These are phyloP conservation scores for Elmis aenea DNA, from an alignment of 2,888 invertebrate genomes.

Conservation along the genomic window DNA sequence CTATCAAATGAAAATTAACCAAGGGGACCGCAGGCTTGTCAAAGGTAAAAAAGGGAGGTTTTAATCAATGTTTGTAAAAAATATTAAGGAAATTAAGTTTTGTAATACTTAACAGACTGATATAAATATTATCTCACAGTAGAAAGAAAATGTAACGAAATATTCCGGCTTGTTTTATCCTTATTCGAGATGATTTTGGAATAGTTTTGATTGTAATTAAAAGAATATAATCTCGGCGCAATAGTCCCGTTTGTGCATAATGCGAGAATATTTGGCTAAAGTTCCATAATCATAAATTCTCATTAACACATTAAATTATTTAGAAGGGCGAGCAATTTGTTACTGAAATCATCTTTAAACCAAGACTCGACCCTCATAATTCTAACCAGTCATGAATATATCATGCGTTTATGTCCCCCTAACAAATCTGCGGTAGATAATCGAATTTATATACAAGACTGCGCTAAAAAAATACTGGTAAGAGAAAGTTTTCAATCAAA, in stretches of 20 bases:
- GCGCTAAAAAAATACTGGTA: conserved; percentile 43
- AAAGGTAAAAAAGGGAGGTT: no score
- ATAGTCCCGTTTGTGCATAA: conserved; percentile 16
- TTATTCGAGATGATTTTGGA: no score
- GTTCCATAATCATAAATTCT: conserved; percentile 31
- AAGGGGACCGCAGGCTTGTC: no score
- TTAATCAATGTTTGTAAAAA: no score
- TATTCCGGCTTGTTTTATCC: no score
- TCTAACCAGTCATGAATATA: conserved; percentile 43
- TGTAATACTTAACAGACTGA: no score
- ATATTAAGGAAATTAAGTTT: no score
- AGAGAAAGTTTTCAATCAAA: conserved; percentile 59
- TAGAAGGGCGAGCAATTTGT: conserved; percentile 43
- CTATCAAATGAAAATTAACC: no score
- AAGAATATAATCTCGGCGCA: conserved; percentile 16
- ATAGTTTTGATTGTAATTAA: no score
- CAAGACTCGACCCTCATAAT: conserved; percentile 42
- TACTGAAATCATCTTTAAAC: conserved; percentile 43
- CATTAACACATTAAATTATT: conserved; percentile 44
- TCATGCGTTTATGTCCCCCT: conserved; percentile 40
- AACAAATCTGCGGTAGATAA: conserved; percentile 49
- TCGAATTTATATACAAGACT: conserved; percentile 47
- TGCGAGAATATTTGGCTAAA: conserved; percentile 14
- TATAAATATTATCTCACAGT: no score
- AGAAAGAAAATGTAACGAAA: no score